Percentiles rank a stretch among this genome's conserved stretches.
Evolutionary conservation across 1,140 invertebrate genomes (phyloP).

Genomic region (Babylonia areolata): DNA sequence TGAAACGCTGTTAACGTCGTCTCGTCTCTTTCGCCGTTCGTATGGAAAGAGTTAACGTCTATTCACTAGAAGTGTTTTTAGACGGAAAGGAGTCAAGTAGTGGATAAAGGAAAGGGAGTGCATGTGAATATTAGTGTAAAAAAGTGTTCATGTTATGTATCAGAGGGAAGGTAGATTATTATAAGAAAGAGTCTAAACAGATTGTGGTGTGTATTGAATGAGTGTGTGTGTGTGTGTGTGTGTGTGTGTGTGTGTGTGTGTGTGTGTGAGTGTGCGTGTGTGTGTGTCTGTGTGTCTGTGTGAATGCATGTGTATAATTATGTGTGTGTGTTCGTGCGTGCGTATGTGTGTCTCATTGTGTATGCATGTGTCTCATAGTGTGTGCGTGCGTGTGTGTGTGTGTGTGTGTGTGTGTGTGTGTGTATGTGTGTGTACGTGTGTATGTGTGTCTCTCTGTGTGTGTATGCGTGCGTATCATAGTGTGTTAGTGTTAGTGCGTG

Average conservation of each 20-base stretch:
- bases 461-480: background rate
- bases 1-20: too few species aligned
- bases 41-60: too few species aligned
- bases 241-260: background rate
- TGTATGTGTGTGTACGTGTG: background rate
- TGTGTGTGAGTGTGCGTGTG: background rate
- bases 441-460: background rate
- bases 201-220: conserved; percentile 20
- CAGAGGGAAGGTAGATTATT: too few species aligned
- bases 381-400: background rate
- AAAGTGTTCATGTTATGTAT: too few species aligned
- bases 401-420: too few species aligned
- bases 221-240: conserved; percentile 16
- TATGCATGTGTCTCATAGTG: background rate
- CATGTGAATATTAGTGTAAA: too few species aligned
- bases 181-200: too few species aligned
- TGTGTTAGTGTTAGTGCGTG: background rate
- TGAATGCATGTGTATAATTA: background rate
- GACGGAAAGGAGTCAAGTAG: too few species aligned
- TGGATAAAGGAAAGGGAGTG: too few species aligned
- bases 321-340: background rate
- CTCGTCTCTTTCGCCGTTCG: too few species aligned
- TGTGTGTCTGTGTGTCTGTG: too few species aligned
- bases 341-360: background rate
- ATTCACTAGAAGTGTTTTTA: too few species aligned